Base-by-base conservation (phyloP, 2,113 vertebrate species). In the Pantherophis guttatus region DNA sequence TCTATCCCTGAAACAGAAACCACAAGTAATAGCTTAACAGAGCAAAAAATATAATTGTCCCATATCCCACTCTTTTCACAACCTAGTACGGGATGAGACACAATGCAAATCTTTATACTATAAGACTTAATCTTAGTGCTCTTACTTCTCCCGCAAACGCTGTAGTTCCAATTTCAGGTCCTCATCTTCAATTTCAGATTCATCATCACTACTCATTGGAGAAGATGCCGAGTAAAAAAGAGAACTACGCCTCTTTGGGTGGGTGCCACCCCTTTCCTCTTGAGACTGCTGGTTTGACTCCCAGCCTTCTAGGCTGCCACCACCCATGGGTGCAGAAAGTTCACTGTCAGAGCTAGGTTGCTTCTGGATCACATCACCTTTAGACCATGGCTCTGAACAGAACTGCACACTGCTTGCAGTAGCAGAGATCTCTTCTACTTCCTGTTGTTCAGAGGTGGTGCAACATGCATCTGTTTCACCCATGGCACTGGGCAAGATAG, bases 101-200 rank as follows among this genome's bases (percentile, higher is more conserved):
- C 21, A 59, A 53, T 48, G 29, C 1, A 62, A 86, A 90, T 33
- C 7, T 10, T 12, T 53, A 70, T 17, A 70, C 5, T 12, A 54
- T 10, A 55, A 81, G 29, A 23, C 65, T n/a, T 3, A 15, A 59
- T n/a, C 11, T 86, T 50, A 26, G 39, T 9, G n/a, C 91, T 92
- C 98, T 98, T 96, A 99, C 98, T 99, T 99, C 96, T 99, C 98
- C 96, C 98, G 97, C 65, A 99, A 98, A 94, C 94, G 98, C 91
- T 99, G 98, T 62, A 99, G 97, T 88, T 99, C 98, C 92, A 95
- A 97, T 94, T 97, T 98, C 88, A 99, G 97, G 89, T 98, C 98
- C 93, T 99, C 98, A 91, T 99, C 98, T 95, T 99, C 99, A 92
- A 98, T 95, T 95, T 98, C 98, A 12, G 98, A 98, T 89, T 98